Evolutionary conservation across 2,113 vertebrate species (phyloP).

Genomic region (Elaphurus davidianus): DNA sequence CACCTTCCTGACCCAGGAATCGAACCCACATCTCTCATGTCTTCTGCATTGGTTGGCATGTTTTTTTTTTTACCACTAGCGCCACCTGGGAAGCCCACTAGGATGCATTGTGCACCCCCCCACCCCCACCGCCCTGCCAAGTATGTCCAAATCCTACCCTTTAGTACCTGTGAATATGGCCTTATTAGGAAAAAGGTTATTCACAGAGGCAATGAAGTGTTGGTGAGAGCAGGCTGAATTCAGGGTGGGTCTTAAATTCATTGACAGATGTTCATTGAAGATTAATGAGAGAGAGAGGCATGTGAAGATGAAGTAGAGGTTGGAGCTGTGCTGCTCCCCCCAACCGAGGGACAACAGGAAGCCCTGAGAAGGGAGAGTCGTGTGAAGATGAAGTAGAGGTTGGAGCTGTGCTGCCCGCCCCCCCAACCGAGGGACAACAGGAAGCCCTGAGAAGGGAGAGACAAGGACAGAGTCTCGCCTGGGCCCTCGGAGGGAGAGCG

Average conservation of each 20-base stretch:
- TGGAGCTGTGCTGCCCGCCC: neutral
- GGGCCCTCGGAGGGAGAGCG: neutral
- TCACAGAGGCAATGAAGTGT: neutral
- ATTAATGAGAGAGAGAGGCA: neutral
- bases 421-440: neutral
- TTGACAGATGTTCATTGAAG: neutral
- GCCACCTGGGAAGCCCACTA: neutral
- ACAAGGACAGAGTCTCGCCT: neutral
- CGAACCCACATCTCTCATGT: neutral
- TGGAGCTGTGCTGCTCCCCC: neutral
- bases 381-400: neutral
- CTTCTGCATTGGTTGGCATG: neutral
- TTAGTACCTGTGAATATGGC: neutral
- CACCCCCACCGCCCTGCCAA: fast-evolving
- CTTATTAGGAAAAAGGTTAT: neutral
- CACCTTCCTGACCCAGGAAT: neutral
- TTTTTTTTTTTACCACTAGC: neutral
- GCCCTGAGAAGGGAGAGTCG: neutral
- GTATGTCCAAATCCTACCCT: neutral
- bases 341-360: neutral
- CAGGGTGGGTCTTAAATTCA: neutral
- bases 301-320: neutral
- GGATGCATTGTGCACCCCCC: neutral
- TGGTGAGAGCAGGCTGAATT: neutral
- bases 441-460: neutral